Evolutionary conservation across 1,140 invertebrate species (phyloP), one percentile per base, ranked within the genome.

Genomic region (Sesamia nonagrioides): DNA sequence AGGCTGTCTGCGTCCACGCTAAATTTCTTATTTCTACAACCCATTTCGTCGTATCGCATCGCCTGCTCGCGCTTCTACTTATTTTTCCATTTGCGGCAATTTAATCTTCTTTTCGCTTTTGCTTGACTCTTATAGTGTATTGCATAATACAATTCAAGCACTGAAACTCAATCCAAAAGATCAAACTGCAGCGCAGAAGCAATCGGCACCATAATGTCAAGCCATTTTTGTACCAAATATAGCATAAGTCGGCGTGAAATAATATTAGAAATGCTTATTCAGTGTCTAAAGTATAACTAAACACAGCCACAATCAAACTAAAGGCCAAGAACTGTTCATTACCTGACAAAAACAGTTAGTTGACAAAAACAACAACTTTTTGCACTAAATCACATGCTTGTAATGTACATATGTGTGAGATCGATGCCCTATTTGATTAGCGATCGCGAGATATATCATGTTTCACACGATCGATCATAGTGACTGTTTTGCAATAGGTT

Each of bases 391-490:
- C 27, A 17, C 33, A 58, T 40, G 48, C 33, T 73, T 73, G 50
- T 73, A 58, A 73, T 21, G 71, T 56, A 37, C 71, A 58, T 73
- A 73, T 58, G 8, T 18, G 52, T 40, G n/a, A 73, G 52, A 72
- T 72, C 68, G 68, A 72, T 72, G 68, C 68, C 68, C 68, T 27
- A 1, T 40, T 52, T 33, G 17, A 72, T 72, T 54, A 68, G 27
- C 48, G 48, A 17, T 17, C 45, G 68, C 27, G 45, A 58, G 37
- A 68, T 37, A 37, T 42, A 48, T 42, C 35, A 33, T 63, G 42
- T 63, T 75, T 75, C 42, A 60, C 73, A 61, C 56, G 40, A 75
- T 60, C 37, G 15, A 75, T 54, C 71, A 73, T 58, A 42, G 35
- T 61, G 73, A 58, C 42, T 35, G 40, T 15, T 27, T 17, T 9